Percentiles rank a stretch among this genome's conserved stretches.
These are phyloP conservation scores for Scelioninae gen. 2 DNA, from an alignment of 2,888 invertebrate genomes.

Conservation along the genomic window DNA sequence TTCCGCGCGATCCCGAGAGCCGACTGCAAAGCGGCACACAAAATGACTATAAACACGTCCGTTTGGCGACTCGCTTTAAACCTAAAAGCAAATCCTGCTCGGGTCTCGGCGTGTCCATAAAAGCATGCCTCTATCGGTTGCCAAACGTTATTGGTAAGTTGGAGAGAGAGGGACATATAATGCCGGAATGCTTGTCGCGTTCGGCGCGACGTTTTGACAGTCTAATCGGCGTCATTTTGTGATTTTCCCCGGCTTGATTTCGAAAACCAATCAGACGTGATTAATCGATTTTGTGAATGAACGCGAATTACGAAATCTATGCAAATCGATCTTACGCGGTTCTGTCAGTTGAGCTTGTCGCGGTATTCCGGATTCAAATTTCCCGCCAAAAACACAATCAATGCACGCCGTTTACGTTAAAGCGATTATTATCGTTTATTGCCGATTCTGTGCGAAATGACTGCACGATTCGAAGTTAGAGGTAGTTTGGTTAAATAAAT, in stretches of 20 bases:
- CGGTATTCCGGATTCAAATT: too few relatives aligned
- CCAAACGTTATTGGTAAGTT: slow-evolving; percentile 45
- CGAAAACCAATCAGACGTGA: neutral
- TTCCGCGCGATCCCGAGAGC: slow-evolving; percentile 24
- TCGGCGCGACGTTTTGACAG: slow-evolving; percentile 49
- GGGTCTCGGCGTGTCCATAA: slow-evolving; percentile 51
- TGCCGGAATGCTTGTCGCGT: slow-evolving; percentile 33
- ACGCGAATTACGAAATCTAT: too few relatives aligned
- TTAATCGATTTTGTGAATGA: too few relatives aligned
- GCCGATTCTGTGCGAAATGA: too few relatives aligned
- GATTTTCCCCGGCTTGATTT: neutral
- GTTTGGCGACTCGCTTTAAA: slow-evolving; percentile 58
- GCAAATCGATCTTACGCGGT: too few relatives aligned
- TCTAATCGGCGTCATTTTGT: slow-evolving; percentile 14
- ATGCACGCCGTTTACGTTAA: neutral
- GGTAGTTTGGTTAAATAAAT: too few relatives aligned
- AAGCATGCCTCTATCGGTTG: slow-evolving; percentile 48
- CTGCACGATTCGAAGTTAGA: too few relatives aligned
- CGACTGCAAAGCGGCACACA: too few relatives aligned
- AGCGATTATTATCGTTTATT: too few relatives aligned
- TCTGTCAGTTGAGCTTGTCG: neutral
- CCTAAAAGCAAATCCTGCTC: slow-evolving; percentile 57
- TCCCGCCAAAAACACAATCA: slow-evolving; percentile 4
- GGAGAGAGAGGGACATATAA: slow-evolving; percentile 29
- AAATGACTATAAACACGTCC: slow-evolving; percentile 48